Base-by-base conservation (phyloP, 2,888 invertebrate species). In the Drosophila basisetae region DNA sequence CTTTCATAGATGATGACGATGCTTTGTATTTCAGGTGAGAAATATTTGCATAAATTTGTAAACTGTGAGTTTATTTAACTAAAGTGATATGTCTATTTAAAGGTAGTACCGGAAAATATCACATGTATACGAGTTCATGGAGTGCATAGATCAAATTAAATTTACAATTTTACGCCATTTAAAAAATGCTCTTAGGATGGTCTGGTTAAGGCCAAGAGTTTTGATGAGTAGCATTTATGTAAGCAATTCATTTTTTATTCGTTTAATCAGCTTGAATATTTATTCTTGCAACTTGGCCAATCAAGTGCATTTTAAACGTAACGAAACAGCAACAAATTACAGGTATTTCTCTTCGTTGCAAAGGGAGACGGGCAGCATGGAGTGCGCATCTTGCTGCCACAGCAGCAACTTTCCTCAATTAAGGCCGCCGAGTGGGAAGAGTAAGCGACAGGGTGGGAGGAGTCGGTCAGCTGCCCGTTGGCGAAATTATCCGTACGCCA, bases 401-500 rank as follows among this genome's bases (percentile, higher is more conserved):
- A 86, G 81, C 69, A 73, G 81, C 77, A 81, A 83, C 89, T 89
- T 87, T 87, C 87, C 70, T 87, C 87, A 87, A 89, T 89, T 89
- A 89, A 69, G 81, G 74, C 41, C 37, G 49, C 72, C 74, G 79
- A 76, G 76, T 65, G 59, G 58, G 61, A 65, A 72, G 73, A 65
- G 73, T 60, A 7, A 60, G 59, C 56, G 54, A 64, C 25, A 31
- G 43, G 39, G 31, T 22, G 22, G 49, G 39, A 25, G 54, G 54
- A 9, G 39, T 10, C 39, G 22, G 53, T 47, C 72, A 64, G 53
- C 60, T 80, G 82, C 82, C 91, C 79, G 74, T 54, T 69, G 84
- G 84, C 75, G 68, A 91, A 90, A 90, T 91, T 84, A 83, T 84
- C 78, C 76, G 79, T 78, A 82, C 76, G 80, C 89, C 90, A 91